Percentiles rank a stretch among this genome's conserved stretches.
Evolutionary conservation across 1,140 invertebrate species (phyloP).

Genomic region (Drosophila sp.): DNA sequence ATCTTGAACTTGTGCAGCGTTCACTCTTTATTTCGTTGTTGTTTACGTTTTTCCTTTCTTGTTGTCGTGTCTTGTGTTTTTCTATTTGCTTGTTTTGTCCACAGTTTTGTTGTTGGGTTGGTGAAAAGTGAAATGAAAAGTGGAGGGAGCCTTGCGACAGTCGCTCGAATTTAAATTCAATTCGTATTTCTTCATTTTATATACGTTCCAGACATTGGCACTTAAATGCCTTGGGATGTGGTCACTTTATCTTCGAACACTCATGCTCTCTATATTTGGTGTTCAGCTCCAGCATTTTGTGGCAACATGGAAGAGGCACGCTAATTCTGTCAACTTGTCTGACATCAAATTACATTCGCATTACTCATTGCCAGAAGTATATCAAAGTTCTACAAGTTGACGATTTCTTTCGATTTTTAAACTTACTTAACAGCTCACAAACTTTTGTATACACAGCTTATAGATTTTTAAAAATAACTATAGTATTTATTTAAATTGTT

Average conservation of each 20-base stretch:
- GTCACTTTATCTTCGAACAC: constrained; percentile 54
- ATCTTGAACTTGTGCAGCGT: constrained; percentile 79
- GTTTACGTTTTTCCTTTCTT: constrained; percentile 47
- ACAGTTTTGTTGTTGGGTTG: constrained; percentile 53
- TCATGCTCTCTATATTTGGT: constrained; percentile 53
- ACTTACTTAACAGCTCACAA: not conserved
- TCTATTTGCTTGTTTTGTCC: constrained; percentile 43
- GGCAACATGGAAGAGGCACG: constrained; percentile 53
- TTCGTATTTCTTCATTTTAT: constrained; percentile 17
- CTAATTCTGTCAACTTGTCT: constrained; percentile 57
- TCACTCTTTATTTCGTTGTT: constrained; percentile 67
- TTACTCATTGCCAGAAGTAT: constrained; percentile 57
- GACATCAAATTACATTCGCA: constrained; percentile 69
- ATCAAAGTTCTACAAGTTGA: not conserved
- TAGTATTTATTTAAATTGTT: not conserved
- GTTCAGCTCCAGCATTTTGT: constrained; percentile 24
- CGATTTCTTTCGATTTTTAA: not conserved
- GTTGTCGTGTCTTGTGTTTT: constrained; percentile 58
- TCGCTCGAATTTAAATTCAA: constrained; percentile 66
- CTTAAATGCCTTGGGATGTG: constrained; percentile 75
- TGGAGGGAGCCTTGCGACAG: constrained; percentile 58
- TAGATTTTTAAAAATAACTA: constrained; percentile 3
- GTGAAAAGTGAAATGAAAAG: constrained; percentile 63
- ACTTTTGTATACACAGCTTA: constrained; percentile 27
- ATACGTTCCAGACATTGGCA: constrained; percentile 73